Conservation (phyloP, 2,797 vertebrate genomes). For the Gymnothorax reevesii region DNA sequence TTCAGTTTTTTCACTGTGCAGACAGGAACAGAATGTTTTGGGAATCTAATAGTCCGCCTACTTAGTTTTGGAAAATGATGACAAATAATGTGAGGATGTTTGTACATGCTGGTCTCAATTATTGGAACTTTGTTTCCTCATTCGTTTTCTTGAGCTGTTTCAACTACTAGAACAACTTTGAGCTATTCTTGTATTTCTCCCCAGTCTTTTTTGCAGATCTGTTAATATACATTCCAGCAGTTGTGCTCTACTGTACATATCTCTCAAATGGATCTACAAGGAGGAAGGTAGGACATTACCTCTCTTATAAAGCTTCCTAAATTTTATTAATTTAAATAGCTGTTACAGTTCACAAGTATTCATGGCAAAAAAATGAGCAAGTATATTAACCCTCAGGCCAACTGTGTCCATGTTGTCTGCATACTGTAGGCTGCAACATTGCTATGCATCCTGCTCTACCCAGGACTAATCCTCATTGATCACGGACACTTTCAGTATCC, state of each 20-base stretch:
- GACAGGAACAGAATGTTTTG: background rate
- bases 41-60: background rate
- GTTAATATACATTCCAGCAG: conserved; percentile 90
- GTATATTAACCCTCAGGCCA: background rate
- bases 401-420: conserved; percentile 29
- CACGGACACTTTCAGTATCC: conserved; percentile 99
- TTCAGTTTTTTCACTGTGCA: background rate
- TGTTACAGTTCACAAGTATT: background rate
- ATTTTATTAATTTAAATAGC: background rate
- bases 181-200: conserved; percentile 39
- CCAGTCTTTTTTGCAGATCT: conserved; percentile 90
- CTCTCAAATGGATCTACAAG: conserved; percentile 80
- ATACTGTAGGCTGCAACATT: conserved; percentile 75
- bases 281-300: conserved; percentile 76
- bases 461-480: conserved; percentile 93
- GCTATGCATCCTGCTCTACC: conserved; percentile 89
- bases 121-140: background rate
- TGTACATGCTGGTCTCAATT: background rate
- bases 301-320: background rate
- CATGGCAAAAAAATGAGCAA: background rate
- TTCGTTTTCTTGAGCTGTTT: background rate
- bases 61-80: background rate
- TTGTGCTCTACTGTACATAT: conserved; percentile 85
- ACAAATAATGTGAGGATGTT: background rate
- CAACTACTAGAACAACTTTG: background rate